A percentile compares a stretch with the other conserved stretches of the same genome.
These are phyloP conservation scores for Harpegnathos saltator DNA, from an alignment of 1,140 invertebrate genomes.

Conservation along the genomic window DNA sequence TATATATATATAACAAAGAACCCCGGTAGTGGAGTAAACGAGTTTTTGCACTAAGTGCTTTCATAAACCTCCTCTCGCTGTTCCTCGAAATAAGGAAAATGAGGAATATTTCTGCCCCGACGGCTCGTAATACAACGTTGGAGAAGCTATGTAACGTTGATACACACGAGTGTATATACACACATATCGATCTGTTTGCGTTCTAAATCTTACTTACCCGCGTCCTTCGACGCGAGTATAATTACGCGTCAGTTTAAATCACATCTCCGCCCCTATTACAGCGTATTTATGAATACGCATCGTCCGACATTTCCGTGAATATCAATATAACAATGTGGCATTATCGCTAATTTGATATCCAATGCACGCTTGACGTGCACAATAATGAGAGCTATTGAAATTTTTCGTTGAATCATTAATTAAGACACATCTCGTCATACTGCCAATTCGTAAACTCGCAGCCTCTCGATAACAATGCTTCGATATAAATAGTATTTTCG, in stretches of 20 bases:
- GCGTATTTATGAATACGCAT: neutral
- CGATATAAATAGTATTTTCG: neutral
- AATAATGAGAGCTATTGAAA: neutral
- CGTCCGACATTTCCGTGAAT: neutral
- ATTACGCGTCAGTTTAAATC: conserved; percentile 17
- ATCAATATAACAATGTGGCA: conserved; percentile 13
- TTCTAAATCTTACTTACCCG: neutral
- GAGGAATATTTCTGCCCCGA: neutral
- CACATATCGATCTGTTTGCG: neutral
- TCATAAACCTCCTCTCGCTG: neutral
- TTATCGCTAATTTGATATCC: conserved; percentile 16
- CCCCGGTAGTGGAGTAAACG: neutral
- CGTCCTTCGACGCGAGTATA: neutral
- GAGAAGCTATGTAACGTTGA: neutral
- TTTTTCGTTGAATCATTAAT: conserved; percentile 17
- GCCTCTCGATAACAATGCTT: neutral
- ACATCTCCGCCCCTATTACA: neutral
- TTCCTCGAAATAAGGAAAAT: conserved; percentile 13
- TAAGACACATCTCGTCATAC: neutral
- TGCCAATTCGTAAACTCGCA: conserved; percentile 19
- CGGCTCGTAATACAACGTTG: neutral
- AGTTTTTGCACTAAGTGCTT: neutral
- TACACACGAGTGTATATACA: neutral
- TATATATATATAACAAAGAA: no score
- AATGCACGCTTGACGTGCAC: neutral